Evolutionary conservation across 2,888 invertebrate genomes (phyloP), one percentile per base, ranked within the genome.

Genomic region (Acanthosepion pharaonis): DNA sequence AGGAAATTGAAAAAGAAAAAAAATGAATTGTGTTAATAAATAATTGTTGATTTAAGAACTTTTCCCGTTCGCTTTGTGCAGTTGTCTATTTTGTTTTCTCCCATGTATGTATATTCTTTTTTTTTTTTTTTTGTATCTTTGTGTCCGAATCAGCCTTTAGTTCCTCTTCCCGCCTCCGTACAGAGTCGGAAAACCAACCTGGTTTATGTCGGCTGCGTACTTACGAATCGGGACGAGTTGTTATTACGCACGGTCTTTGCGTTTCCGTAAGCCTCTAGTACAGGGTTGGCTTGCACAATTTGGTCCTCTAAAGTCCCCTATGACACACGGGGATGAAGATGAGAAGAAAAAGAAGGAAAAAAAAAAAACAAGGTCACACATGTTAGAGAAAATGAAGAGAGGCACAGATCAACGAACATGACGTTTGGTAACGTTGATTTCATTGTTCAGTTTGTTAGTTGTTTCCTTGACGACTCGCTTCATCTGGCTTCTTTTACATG

Each of bases 141-240:
- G 20, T 6, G 23, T 20, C 59, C 59, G 59, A 23, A 59, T 59
- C 59, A 59, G 23, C 59, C 23, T 78, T 25, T 5, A 1, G 9
- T 78, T n/a, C 78, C 5, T n/a, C 15, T n/a, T n/a, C 78, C 78
- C n/a, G 78, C 9, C 78, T 78, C 78, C 5, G n/a, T 33, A n/a
- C 4, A 33, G 78, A 78, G 78, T 78, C 78, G 78, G 78, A 33
- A 15, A n/a, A 1, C 78, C 78, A 78, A 8, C 78, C 15, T 33
- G 15, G n/a, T 33, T 64, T 78, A 5, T 33, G 78, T 33, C 3
- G n/a, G 78, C 78, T 9, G 15, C 94, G 92, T 98, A 99, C 99
- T 99, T 98, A 99, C 99, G 99, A 99, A 99, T 98, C 99, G 99
- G 96, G 99, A 99, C 96, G 99, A 99, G 99, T 99, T 99, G 98